phyloP scores from a whole-genome alignment of 2,888 invertebrate genomes.

The Diadromus collaris region DNA sequence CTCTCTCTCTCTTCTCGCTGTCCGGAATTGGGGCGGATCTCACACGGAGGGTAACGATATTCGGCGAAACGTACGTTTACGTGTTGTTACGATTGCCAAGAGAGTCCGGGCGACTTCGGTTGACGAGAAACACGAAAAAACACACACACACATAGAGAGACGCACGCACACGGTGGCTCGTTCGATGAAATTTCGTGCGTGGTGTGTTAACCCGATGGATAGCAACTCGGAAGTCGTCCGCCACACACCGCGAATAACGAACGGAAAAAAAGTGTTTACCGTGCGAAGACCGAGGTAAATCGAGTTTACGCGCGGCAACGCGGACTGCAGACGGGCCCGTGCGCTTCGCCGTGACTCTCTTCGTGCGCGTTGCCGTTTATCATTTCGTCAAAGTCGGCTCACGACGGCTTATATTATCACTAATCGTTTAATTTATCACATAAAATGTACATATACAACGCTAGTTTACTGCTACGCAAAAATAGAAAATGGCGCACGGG shows the following conservation, averaged over 20 bases:
- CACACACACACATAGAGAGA: constrained; percentile 1
- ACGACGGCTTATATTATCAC: constrained; percentile 62
- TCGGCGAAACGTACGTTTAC: constrained; percentile 45
- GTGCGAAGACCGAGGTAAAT: constrained; percentile 44
- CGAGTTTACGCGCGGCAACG: constrained; percentile 65
- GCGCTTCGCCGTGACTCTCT: constrained; percentile 65
- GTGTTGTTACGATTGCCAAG: constrained; percentile 38
- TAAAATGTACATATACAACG: constrained; percentile 76
- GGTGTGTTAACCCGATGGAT: not conserved
- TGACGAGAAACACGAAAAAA: constrained; percentile 36
- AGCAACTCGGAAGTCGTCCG: constrained; percentile 26
- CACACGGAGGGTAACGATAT: constrained; percentile 53
- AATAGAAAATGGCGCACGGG: constrained; percentile 79
- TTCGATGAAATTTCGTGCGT: constrained; percentile 29
- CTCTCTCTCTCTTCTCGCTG: constrained; percentile 44
- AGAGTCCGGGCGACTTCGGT: constrained; percentile 35
- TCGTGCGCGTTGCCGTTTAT: constrained; percentile 70
- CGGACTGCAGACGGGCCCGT: constrained; percentile 65
- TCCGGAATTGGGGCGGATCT: constrained; percentile 61
- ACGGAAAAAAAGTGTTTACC: constrained; percentile 62
- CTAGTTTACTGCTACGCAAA: constrained; percentile 78
- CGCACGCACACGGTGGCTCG: not conserved
- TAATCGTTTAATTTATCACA: constrained; percentile 72
- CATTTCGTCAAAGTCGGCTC: constrained; percentile 67
- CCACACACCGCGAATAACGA: constrained; percentile 31